Evolutionary conservation across 64 coral and sea anemone species (phyloP), one percentile per base, ranked within the genome.

Genomic region (Catalaphyllia jardinei): DNA sequence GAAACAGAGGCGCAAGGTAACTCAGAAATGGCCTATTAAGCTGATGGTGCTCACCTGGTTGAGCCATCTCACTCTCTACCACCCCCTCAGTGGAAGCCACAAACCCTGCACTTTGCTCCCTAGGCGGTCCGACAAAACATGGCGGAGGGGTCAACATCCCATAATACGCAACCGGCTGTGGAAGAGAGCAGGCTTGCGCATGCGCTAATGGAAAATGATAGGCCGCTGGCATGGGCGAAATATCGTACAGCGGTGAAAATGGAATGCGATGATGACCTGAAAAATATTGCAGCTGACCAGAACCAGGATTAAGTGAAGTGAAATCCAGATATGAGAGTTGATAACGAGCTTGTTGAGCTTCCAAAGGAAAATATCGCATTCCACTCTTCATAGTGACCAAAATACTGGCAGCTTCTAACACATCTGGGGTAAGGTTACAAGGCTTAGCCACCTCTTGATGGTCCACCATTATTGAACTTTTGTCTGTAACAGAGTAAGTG

Each of bases 161-260:
- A 85, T 71, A 71, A 85, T 71, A 85, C 16, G 63, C 35, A 18
- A 71, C 81, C 46, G 65, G 81, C 10, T 50, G 79, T 11, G 77
- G 50, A 60, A 79, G 20, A 22, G 77, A 19, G 77, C 22, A 79
- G 0, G 51, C 1, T 49, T 28, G 77, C 17, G 57, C 55, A 60
- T 81, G 81, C n/a, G 63, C 24, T 28, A 85, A 52, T 24, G 81
- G 63, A 4, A 85, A 71, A 24, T 85, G 81, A 42, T 52, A 85
- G 11, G 81, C 24, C 17, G 81, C 35, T 71, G 81, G 81, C 24
- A 71, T 71, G 4, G 80, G 60, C 18, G 80, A 39, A 24, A 83
- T 65, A 51, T 85, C 81, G 39, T 85, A 85, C 17, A 85, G 81
- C 2, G 62, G 38, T 24, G 31, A 71, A 50, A 85, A 85, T 16